Conservation (phyloP, 2,888 invertebrate genomes). For the Strigamia crassipes region DNA sequence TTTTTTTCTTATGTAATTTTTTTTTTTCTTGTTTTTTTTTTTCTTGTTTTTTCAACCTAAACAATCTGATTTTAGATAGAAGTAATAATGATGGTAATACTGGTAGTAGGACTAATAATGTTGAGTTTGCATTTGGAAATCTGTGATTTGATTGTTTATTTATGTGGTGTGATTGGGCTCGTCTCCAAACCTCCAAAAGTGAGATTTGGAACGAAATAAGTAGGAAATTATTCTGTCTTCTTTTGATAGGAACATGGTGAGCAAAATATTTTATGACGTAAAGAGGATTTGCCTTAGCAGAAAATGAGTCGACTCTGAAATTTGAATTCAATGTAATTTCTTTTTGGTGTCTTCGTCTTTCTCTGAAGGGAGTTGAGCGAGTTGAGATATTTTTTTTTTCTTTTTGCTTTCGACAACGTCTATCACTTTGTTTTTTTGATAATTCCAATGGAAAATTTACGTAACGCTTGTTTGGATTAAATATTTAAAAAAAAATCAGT, state of each 20-base stretch:
- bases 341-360: conserved; percentile 29
- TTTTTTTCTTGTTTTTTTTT: neutral
- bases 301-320: conserved; percentile 36
- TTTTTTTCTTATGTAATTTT: neutral
- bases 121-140: conserved; percentile 18
- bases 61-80: neutral
- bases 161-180: conserved; percentile 25
- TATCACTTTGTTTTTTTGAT: neutral
- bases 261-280: conserved; percentile 42
- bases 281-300: conserved; percentile 40
- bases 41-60: neutral
- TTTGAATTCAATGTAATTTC: conserved; percentile 42
- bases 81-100: neutral
- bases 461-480: neutral
- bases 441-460: conserved; percentile 12
- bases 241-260: conserved; percentile 42
- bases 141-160: neutral
- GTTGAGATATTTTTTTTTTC: neutral
- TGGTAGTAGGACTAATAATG: neutral
- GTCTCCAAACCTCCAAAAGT: conserved; percentile 19
- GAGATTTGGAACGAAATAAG: conserved; percentile 23
- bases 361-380: conserved; percentile 18
- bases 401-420: conserved; percentile 11
- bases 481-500: neutral
- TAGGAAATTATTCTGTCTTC: conserved; percentile 34